Evolutionary conservation across 2,113 vertebrate species (phyloP).

Genomic region (Nannospalax galili): DNA sequence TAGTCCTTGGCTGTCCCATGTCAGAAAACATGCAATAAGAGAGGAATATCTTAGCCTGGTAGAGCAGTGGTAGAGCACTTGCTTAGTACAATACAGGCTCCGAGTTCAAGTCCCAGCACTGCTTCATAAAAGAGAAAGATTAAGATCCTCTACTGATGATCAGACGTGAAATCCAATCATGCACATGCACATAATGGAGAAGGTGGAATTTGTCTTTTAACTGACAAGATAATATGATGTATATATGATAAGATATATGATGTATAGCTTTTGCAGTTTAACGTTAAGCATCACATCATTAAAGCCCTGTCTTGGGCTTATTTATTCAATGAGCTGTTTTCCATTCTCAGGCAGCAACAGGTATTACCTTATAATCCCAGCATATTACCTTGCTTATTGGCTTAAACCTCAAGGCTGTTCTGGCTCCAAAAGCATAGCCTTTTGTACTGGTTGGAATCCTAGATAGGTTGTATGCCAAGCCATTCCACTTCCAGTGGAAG

Average conservation of each 20-base stretch:
- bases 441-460: constrained; percentile 87
- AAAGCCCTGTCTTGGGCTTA: neutral
- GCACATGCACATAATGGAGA: too few relatives aligned
- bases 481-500: constrained; percentile 79
- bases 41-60: neutral
- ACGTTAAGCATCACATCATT: neutral
- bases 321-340: neutral
- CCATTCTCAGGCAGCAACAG: neutral
- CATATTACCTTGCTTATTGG: constrained; percentile 81
- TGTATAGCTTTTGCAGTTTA: constrained; percentile 9
- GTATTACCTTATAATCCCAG: neutral
- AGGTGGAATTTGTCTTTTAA: constrained; percentile 12
- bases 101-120: neutral
- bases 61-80: neutral
- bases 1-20: neutral
- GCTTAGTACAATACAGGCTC: neutral
- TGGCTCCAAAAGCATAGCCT: constrained; percentile 90
- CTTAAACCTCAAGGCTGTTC: constrained; percentile 86
- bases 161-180: neutral
- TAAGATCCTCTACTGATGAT: neutral
- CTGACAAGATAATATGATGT: neutral
- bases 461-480: constrained; percentile 79
- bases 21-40: neutral
- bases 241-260: too few relatives aligned
- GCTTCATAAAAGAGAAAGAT: too few relatives aligned